Base-by-base conservation (phyloP, 2,113 vertebrate genomes). In the Amphiprion ocellaris region DNA sequence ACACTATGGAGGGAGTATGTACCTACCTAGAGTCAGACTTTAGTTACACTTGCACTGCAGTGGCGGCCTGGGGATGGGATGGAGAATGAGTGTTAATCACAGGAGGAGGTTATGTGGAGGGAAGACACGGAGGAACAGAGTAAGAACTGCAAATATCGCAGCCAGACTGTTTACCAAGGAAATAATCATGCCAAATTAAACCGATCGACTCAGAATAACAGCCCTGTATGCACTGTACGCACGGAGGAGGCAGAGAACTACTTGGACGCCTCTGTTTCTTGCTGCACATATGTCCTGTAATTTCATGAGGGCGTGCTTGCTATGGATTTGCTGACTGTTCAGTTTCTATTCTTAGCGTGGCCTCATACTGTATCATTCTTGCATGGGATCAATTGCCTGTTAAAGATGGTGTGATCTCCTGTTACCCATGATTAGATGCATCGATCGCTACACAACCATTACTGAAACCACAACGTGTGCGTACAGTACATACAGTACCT, bases 41-140 rank as follows among this genome's bases (percentile, higher is more conserved):
- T 94, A 92, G 93, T 91, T 92, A 94, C 91, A 92, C 90, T 94
- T 90, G 90, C 88, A 86, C 93, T 94, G 92, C 92, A 95, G 75
- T 94, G 93, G 87, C 86, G 92, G 94, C 93, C 94, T 94, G 93
- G 88, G 92, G 70, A 93, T 90, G 92, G 91, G 87, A 93, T 95
- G 94, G 76, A 94, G 92, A 94, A 93, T 94, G 94, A 92, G 77
- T 87, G 86, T 94, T 94, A 94, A 93, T 94, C 82, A 88, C 87
- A 90, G 78, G 30, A 66, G 74, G 79, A 77, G 41, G 23, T 85
- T 44, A 85, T 79, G 87, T 69, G 26, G 72, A 83, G 53, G 74
- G 82, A 77, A 33, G 73, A 86, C 83, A 86, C 63, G 78, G 55
- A 87, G 53, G 73, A 71, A 73, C 23, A 75, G 61, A 84, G 56